Evolutionary conservation across 2,888 invertebrate genomes (phyloP), one percentile per base, ranked within the genome.

Genomic region (Cantharis lateralis): DNA sequence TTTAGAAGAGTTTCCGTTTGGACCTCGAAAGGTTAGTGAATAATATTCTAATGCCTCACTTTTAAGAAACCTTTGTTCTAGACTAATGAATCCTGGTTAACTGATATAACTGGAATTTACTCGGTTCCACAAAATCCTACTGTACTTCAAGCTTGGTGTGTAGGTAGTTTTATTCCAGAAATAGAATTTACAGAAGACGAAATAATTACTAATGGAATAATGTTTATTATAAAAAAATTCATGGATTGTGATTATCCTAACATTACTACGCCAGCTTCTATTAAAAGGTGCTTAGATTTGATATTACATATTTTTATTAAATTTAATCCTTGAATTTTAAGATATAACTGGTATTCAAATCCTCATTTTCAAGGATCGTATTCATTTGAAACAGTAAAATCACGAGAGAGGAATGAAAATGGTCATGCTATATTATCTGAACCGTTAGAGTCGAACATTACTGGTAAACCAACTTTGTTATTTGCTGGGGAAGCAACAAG

Each of bases 321-420:
- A 48, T n/a, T 48, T 48, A 48, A 48, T n/a, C 3, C 7, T 48
- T n/a, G n/a, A n/a, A 48, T 48, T 82, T 85, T 78, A 85, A 93
- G 94, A 81, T 92, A 94, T 0, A 89, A 87, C 0, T 95, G 95
- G 95, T 90, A 89, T 80, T 89, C 89, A 0, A 92, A 94, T 87
- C 91, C 91, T 1, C 91, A 89, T 85, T 92, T 93, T 0, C 89
- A 91, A 63, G 82, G 82, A 10, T 75, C 80, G 2, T 81, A 81
- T 32, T 82, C 82, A 0, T 82, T 77, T 63, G 71, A 81, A 76
- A 81, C 82, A 10, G 15, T 78, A 3, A 72, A 74, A 15, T 79
- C 81, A 15, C 79, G 74, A 15, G 62, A 80, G 68, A 28, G 70
- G 24, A 63, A 74, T 11, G 71, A 62, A 15, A 88, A 88, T 18